Percentiles rank a stretch among this genome's conserved stretches.
Evolutionary conservation across 2,797 vertebrate genomes (phyloP).

Genomic region (Pagetopsis macropterus): DNA sequence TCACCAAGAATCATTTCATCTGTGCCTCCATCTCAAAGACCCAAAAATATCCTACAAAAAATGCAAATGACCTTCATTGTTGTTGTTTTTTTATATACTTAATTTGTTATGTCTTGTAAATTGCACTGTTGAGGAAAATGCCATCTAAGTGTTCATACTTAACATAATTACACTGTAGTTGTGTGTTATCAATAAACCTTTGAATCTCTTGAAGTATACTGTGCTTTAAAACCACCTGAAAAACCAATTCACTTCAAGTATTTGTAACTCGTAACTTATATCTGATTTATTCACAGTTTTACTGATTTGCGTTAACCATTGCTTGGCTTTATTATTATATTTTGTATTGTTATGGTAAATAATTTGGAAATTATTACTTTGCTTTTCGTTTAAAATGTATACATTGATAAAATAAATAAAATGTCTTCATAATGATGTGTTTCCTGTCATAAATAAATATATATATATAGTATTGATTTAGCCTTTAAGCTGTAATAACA

Average conservation of each 20-base stretch:
- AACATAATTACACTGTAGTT: too few relatives aligned
- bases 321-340: not conserved
- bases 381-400: not conserved
- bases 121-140: too few relatives aligned
- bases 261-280: too few relatives aligned
- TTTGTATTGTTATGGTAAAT: not conserved
- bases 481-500: not conserved
- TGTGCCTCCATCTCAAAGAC: not conserved
- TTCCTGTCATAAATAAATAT: rapidly evolving
- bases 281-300: not conserved
- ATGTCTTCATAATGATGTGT: not conserved
- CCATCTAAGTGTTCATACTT: too few relatives aligned
- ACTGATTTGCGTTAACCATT: not conserved
- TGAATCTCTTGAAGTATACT: too few relatives aligned
- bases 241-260: not conserved
- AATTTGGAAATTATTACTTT: not conserved
- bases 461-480: not conserved
- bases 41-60: not conserved
- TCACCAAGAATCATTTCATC: conserved; percentile 35
- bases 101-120: too few relatives aligned
- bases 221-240: too few relatives aligned
- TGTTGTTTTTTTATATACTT: too few relatives aligned
- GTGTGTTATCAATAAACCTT: too few relatives aligned
- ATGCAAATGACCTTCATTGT: too few relatives aligned
- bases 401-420: not conserved